A percentile compares a stretch with the other conserved stretches of the same genome.
phyloP scores from a whole-genome alignment of 92 coral and sea anemone genomes.

The Porites evermanni region DNA sequence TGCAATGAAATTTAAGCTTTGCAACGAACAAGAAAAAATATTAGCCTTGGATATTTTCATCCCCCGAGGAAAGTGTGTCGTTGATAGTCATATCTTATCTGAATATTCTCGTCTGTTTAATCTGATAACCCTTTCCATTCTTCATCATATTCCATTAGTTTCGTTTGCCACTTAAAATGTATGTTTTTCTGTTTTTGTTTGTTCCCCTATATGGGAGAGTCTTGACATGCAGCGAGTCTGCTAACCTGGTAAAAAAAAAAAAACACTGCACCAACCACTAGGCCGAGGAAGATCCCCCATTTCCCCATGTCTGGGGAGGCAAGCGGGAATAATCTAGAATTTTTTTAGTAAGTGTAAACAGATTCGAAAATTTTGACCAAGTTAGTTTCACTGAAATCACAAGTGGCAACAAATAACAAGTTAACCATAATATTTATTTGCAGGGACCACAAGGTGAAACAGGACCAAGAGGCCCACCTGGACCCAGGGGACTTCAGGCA shows the following conservation, averaged over 20 bases:
- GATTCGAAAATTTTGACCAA: no score
- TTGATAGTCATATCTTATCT: no score
- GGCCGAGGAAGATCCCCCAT: no score
- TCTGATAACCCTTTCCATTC: neutral
- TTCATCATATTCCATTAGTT: neutral
- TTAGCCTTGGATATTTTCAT: neutral
- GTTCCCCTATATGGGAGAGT: neutral
- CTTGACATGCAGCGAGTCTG: no score
- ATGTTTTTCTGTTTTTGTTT: neutral
- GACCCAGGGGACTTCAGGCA: constrained; percentile 84
- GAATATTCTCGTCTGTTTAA: neutral
- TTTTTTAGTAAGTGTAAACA: no score
- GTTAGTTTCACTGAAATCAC: no score
- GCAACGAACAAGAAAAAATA: neutral
- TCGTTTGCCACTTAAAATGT: neutral
- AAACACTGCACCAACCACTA: no score
- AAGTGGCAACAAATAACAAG: no score
- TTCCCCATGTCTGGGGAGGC: no score
- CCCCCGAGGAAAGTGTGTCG: neutral
- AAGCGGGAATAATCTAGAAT: no score
- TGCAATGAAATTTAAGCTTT: neutral
- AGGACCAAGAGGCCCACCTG: constrained; percentile 85
- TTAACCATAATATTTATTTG: neutral
- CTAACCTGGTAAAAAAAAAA: no score
- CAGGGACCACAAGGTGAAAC: constrained; percentile 87